These are phyloP conservation scores for Apamea epomidion DNA, from an alignment of 2,888 invertebrate genomes.

Conservation along the genomic window DNA sequence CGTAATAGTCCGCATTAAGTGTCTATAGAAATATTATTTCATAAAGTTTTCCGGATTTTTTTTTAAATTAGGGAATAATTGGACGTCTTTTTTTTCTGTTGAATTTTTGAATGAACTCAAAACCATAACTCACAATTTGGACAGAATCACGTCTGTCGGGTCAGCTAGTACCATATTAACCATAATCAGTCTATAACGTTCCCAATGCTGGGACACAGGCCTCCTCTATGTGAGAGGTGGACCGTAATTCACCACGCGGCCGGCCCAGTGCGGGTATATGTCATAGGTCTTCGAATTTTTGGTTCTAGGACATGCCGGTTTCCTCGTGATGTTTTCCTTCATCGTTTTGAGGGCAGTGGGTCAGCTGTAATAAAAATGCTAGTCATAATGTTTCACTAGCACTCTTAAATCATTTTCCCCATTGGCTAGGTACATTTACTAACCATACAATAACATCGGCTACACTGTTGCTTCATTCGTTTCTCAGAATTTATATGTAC, in stretches of 20 bases:
- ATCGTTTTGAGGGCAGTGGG: background rate
- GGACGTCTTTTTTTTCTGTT: too few relatives aligned
- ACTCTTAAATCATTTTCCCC: conserved; percentile 2
- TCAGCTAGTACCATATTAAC: background rate
- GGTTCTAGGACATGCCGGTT: background rate
- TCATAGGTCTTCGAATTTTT: background rate
- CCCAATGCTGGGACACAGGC: background rate
- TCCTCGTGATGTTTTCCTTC: background rate
- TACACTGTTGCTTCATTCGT: conserved; percentile 25
- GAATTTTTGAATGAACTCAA: too few relatives aligned
- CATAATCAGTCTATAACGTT: background rate
- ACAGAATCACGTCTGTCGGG: background rate
- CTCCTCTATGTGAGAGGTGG: background rate
- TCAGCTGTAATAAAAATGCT: background rate
- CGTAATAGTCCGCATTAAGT: too few relatives aligned
- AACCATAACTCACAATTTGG: background rate
- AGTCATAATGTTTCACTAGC: background rate
- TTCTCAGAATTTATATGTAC: conserved; percentile 28
- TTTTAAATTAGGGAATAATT: too few relatives aligned
- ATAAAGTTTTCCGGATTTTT: too few relatives aligned
- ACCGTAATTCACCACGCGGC: background rate
- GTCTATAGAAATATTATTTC: too few relatives aligned
- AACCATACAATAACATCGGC: conserved; percentile 5
- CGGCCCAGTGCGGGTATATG: background rate
- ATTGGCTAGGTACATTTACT: background rate